Conservation (phyloP, 2,888 invertebrate species). For the Nephrotoma guestfalica region DNA sequence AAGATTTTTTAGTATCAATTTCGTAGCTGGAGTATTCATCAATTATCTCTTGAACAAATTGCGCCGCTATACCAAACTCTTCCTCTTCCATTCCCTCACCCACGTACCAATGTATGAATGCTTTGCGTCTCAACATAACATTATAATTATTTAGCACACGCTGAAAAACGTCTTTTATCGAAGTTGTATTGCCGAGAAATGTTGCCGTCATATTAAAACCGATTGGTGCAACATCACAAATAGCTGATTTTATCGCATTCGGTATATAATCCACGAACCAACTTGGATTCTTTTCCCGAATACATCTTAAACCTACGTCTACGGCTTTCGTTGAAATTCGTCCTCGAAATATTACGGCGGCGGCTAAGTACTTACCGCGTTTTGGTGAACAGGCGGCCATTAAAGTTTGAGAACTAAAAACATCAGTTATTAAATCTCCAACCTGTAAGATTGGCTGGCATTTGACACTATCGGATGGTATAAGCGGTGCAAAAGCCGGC, state of each 20-base stretch:
- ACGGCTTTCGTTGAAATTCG: slow-evolving; percentile 66
- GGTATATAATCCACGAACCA: slow-evolving; percentile 73
- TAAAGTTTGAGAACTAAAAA: slow-evolving; percentile 68
- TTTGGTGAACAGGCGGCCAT: slow-evolving; percentile 70
- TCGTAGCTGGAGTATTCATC: slow-evolving; percentile 39
- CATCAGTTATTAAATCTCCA: slow-evolving; percentile 51
- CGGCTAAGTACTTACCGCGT: slow-evolving; percentile 61
- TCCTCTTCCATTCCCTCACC: slow-evolving; percentile 80
- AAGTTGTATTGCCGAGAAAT: slow-evolving; percentile 70
- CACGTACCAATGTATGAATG: slow-evolving; percentile 77
- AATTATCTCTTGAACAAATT: slow-evolving; percentile 58
- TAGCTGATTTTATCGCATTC: slow-evolving; percentile 71
- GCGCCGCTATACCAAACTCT: slow-evolving; percentile 73
- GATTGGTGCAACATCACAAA: slow-evolving; percentile 72
- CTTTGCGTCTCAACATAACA: slow-evolving; percentile 69
- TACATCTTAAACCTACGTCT: slow-evolving; percentile 59
- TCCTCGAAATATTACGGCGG: slow-evolving; percentile 57
- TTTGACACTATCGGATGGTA: slow-evolving; percentile 47
- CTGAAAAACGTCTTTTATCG: slow-evolving; percentile 66
- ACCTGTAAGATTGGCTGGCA: slow-evolving; percentile 51
- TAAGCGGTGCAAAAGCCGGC: not conserved
- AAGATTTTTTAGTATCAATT: not conserved
- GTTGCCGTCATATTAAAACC: slow-evolving; percentile 76
- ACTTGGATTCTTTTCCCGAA: slow-evolving; percentile 59
- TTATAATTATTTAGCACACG: slow-evolving; percentile 61